Evolutionary conservation across 2,797 vertebrate genomes (phyloP).

Genomic region (Lithobates sylvaticus): DNA sequence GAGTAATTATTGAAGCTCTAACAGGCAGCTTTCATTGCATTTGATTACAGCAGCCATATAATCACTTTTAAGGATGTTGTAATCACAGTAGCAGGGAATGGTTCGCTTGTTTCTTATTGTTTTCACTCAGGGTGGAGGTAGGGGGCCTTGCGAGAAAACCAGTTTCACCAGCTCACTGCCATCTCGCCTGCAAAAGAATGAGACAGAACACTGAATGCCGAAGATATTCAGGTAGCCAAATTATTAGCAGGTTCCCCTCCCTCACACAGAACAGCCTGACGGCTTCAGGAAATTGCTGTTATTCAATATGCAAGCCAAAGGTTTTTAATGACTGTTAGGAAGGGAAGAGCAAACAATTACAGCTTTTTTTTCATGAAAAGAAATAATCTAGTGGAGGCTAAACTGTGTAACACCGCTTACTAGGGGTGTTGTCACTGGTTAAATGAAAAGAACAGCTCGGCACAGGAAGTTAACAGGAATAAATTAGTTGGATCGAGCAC

Average conservation of each 20-base stretch:
- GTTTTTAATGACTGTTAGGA: slow-evolving; percentile 85
- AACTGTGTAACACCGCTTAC: slow-evolving; percentile 81
- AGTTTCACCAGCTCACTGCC: slow-evolving; percentile 78
- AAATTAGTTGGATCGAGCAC: slow-evolving; percentile 88
- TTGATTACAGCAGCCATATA: slow-evolving; percentile 87
- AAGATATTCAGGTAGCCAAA: slow-evolving; percentile 83
- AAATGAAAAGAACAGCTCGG: slow-evolving; percentile 85
- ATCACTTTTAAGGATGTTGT: slow-evolving; percentile 87
- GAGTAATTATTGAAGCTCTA: slow-evolving; percentile 89
- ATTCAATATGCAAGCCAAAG: slow-evolving; percentile 84
- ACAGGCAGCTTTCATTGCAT: slow-evolving; percentile 88
- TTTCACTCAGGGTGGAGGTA: slow-evolving; percentile 83
- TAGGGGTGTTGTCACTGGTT: slow-evolving; percentile 79
- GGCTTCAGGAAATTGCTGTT: slow-evolving; percentile 86
- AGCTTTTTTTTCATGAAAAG: slow-evolving; percentile 79
- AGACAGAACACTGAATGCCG: slow-evolving; percentile 81
- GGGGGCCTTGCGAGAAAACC: slow-evolving; percentile 81
- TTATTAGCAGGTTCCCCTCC: slow-evolving; percentile 85
- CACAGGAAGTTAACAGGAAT: slow-evolving; percentile 88
- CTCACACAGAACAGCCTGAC: slow-evolving; percentile 78
- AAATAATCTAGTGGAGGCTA: slow-evolving; percentile 83
- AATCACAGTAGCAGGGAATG: slow-evolving; percentile 86
- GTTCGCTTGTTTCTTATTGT: slow-evolving; percentile 86
- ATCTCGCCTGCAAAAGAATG: slow-evolving; percentile 83
- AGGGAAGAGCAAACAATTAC: slow-evolving; percentile 86